These are phyloP conservation scores for Myxocyprinus asiaticus DNA, from an alignment of 2,113 vertebrate genomes.

Conservation along the genomic window DNA sequence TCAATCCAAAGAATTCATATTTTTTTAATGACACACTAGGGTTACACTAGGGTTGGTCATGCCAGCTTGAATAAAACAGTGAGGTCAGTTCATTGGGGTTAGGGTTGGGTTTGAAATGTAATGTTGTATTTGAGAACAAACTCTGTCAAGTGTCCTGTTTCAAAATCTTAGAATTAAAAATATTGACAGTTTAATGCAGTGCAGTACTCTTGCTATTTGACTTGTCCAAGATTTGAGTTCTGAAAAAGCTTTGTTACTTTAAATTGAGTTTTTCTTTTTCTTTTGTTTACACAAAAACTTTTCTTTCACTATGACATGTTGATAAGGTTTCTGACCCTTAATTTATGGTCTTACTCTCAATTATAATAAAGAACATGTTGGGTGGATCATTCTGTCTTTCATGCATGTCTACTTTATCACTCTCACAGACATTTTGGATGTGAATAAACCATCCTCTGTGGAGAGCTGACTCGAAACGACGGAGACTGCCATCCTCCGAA, in stretches of 20 bases:
- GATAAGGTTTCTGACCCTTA: too few species aligned
- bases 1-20: neutral
- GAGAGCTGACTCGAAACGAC: slow-evolving; percentile 49
- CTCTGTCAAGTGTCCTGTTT: neutral
- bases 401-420: neutral
- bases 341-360: neutral
- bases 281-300: too few species aligned
- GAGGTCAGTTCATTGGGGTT: neutral
- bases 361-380: neutral
- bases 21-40: neutral
- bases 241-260: too few species aligned
- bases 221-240: too few species aligned
- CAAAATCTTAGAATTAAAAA: neutral
- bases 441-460: slow-evolving; percentile 50
- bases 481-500: neutral
- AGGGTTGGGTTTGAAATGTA: neutral
- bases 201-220: neutral
- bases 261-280: too few species aligned
- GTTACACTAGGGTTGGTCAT: neutral
- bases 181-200: neutral
- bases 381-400: neutral
- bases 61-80: neutral
- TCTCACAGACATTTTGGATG: neutral
- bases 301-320: too few species aligned
- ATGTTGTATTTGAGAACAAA: neutral